These are phyloP conservation scores for Octopus sinensis DNA, from an alignment of 1,140 invertebrate species.

Conservation along the genomic window DNA sequence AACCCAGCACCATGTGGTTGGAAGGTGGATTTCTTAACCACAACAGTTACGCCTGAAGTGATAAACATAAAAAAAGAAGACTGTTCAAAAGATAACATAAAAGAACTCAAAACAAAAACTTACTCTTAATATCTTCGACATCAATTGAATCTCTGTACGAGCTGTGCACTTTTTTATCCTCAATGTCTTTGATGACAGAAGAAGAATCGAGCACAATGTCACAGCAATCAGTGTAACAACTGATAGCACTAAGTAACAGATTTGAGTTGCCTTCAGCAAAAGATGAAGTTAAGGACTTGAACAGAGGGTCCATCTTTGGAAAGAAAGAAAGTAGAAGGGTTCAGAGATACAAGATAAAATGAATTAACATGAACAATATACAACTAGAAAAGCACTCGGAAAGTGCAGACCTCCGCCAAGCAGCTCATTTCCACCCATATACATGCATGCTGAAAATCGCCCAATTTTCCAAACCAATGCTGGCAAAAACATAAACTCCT, in stretches of 20 bases:
- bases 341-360: too few species aligned
- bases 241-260: constrained; percentile 55
- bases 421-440: too few species aligned
- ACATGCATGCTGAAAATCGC: too few species aligned
- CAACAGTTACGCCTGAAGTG: background rate
- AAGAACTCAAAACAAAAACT: background rate
- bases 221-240: constrained; percentile 49
- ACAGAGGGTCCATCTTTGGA: constrained; percentile 57
- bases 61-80: background rate
- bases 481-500: too few species aligned
- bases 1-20: too few species aligned
- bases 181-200: constrained; percentile 33
- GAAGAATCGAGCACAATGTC: constrained; percentile 50
- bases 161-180: constrained; percentile 19
- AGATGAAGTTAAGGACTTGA: constrained; percentile 57
- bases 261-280: constrained; percentile 59
- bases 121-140: constrained; percentile 18
- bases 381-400: too few species aligned
- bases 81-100: background rate
- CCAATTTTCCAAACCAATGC: too few species aligned
- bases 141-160: constrained; percentile 15
- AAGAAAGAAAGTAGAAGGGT: background rate
- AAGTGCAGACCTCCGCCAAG: too few species aligned
- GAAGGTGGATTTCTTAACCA: too few species aligned
- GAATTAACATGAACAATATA: too few species aligned